A percentile compares a stretch with the other conserved stretches of the same genome.
Conservation (phyloP, 2,888 invertebrate species). For the Nephrotoma flavescens region DNA sequence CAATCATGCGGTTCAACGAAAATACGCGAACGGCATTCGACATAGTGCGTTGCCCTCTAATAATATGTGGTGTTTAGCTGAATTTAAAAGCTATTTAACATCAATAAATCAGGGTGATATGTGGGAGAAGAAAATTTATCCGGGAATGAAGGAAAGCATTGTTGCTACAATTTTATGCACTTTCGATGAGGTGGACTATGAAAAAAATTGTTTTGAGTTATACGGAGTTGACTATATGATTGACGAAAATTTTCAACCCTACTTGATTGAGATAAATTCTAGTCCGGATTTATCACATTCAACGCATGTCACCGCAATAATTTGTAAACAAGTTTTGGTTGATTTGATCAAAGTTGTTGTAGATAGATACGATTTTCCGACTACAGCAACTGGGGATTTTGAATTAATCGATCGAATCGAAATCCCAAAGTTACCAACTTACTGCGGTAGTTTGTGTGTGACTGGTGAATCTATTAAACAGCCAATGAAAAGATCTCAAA, state of each 20-base stretch:
- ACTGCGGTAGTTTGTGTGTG: not conserved
- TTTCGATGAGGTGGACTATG: constrained; percentile 51
- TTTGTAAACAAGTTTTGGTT: constrained; percentile 67
- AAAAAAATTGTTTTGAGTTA: constrained; percentile 69
- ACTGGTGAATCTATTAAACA: not conserved
- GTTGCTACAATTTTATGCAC: constrained; percentile 64
- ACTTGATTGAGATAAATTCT: constrained; percentile 87
- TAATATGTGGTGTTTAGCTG: constrained; percentile 74
- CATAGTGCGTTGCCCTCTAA: constrained; percentile 51
- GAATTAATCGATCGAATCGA: not conserved
- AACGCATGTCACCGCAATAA: constrained; percentile 65
- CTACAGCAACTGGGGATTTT: not conserved
- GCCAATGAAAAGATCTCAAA: not conserved
- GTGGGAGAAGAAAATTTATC: constrained; percentile 65
- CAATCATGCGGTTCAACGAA: constrained; percentile 74
- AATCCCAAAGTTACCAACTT: not conserved
- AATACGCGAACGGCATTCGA: constrained; percentile 38
- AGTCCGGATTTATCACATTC: constrained; percentile 71
- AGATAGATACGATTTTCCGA: not conserved
- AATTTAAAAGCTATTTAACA: constrained; percentile 48
- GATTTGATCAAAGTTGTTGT: constrained; percentile 71
- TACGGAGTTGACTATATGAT: constrained; percentile 90
- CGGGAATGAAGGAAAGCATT: constrained; percentile 71
- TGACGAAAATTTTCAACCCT: constrained; percentile 68
- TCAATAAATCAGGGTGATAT: constrained; percentile 33